phyloP scores from a whole-genome alignment of 2,888 invertebrate genomes.

The Cerastis leucographa region DNA sequence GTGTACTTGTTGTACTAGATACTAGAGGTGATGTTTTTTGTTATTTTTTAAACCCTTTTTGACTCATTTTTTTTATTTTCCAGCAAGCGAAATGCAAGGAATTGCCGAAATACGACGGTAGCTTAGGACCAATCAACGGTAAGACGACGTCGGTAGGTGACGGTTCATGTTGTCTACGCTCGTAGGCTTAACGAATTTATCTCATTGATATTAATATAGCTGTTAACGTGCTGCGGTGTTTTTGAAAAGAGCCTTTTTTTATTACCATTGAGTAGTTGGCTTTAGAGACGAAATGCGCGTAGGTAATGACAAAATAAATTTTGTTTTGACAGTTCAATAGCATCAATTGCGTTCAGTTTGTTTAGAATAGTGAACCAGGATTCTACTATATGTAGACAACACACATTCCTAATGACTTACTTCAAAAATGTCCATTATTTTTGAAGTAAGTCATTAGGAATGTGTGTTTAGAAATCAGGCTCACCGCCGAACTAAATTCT shows the following conservation, averaged over 20 bases:
- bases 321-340: background rate
- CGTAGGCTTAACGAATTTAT: slow-evolving; percentile 78
- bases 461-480: background rate
- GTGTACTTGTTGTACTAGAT: too few species aligned
- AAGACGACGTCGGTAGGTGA: slow-evolving; percentile 93
- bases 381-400: too few species aligned
- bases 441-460: background rate
- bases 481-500: background rate
- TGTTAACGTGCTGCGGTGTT: slow-evolving; percentile 60
- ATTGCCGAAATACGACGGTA: slow-evolving; percentile 94
- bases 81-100: slow-evolving; percentile 97
- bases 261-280: slow-evolving; percentile 32
- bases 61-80: slow-evolving; percentile 73
- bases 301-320: background rate
- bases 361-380: background rate
- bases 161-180: slow-evolving; percentile 91
- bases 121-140: slow-evolving; percentile 93
- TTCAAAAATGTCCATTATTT: too few species aligned
- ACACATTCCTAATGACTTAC: too few species aligned
- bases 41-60: background rate
- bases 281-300: background rate
- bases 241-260: slow-evolving; percentile 39
- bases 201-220: slow-evolving; percentile 74
- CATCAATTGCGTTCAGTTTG: background rate
- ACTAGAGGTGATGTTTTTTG: too few species aligned